Base-by-base conservation (phyloP, 2,888 invertebrate species). In the Netelia fuscicornis region DNA sequence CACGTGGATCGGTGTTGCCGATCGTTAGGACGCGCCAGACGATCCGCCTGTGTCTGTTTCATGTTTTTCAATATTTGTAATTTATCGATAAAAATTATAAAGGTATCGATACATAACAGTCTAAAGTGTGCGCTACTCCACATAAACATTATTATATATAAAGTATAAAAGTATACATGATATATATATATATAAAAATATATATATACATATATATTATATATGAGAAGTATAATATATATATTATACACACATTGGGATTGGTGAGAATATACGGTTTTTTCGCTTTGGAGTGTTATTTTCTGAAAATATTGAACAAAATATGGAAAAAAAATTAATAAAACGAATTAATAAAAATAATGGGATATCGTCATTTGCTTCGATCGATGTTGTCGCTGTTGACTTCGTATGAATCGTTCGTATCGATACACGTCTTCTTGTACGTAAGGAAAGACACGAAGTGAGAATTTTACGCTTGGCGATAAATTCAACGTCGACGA, bases 251-350 rank as follows among this genome's bases (percentile, higher is more conserved):
- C 90, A 92, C 91, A 92, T 92, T 92, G 92, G 92, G 92, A 93
- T 92, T 92, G 93, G 93, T 93, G 93, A 93, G 91, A 93, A 93
- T 93, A 93, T 93, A 93, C 92, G 92, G 93, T 93, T 93, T 93
- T 93, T 93, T 93, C 93, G 93, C 93, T 93, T 93, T 93, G 93
- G 93, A 93, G 93, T 93, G 93, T 93, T 93, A 93, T 93, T 93
- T 93, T 93, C 93, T 93, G 93, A 93, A 93, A 93, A 93, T 93
- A 93, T 93, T 93, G 92, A 93, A 93, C 92, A 93, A 93, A 93
- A 93, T 93, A 92, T 93, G 93, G 93, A 93, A 92, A 91, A 91
- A 93, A 89, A 92, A 93, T 91, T 90, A 92, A 91, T 92, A 92
- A 92, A 92, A 93, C 64, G 83, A 80, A 84, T 83, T 81, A 92